These are phyloP conservation scores for Busseola fusca DNA, from an alignment of 2,888 invertebrate species.

Conservation along the genomic window DNA sequence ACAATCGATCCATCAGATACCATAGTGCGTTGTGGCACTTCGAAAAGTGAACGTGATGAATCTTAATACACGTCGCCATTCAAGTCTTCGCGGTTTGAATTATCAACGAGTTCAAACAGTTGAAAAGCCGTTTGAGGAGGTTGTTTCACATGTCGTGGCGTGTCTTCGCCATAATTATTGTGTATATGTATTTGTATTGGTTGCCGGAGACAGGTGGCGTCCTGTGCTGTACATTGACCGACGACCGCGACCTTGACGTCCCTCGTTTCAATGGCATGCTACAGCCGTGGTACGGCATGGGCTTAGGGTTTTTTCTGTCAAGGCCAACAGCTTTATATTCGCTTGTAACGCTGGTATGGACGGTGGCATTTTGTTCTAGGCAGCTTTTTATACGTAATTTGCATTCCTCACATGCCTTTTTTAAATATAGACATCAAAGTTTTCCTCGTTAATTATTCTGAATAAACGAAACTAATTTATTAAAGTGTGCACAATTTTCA, in stretches of 20 bases:
- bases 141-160: slow-evolving; percentile 61
- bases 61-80: slow-evolving; percentile 61
- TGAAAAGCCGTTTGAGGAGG: slow-evolving; percentile 57
- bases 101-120: slow-evolving; percentile 65
- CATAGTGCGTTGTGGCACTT: slow-evolving; percentile 50
- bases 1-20: slow-evolving; percentile 52
- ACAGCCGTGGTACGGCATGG: slow-evolving; percentile 75
- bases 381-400: slow-evolving; percentile 56
- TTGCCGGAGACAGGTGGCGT: slow-evolving; percentile 83
- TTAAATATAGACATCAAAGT: slow-evolving; percentile 43
- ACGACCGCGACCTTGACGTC: slow-evolving; percentile 83
- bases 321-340: slow-evolving; percentile 75
- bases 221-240: slow-evolving; percentile 85
- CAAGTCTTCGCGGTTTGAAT: slow-evolving; percentile 62
- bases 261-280: slow-evolving; percentile 81
- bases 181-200: slow-evolving; percentile 73
- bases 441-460: slow-evolving; percentile 46
- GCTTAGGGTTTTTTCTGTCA: slow-evolving; percentile 77
- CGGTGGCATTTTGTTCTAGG: slow-evolving; percentile 61
- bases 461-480: slow-evolving; percentile 17
- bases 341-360: slow-evolving; percentile 65
- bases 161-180: slow-evolving; percentile 72
- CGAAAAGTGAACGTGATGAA: slow-evolving; percentile 66
- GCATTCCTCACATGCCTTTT: slow-evolving; percentile 44
- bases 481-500: slow-evolving; percentile 22